phyloP scores from a whole-genome alignment of 2,113 vertebrate species.

The Parus major region DNA sequence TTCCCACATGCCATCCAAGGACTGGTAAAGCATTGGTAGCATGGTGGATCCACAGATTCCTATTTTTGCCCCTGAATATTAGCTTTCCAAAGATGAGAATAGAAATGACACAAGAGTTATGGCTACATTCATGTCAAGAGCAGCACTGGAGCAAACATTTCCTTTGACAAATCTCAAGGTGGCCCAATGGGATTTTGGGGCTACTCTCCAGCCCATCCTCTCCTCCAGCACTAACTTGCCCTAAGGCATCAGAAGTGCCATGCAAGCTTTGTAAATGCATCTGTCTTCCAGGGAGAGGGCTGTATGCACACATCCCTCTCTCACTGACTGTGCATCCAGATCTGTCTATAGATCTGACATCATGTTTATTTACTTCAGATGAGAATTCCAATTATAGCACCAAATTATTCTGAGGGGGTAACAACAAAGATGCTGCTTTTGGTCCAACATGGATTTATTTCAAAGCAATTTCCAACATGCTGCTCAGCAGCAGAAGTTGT shows the following conservation, averaged over 20 bases:
- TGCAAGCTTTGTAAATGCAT: neutral
- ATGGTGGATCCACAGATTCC: neutral
- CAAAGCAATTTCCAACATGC: slow-evolving; percentile 27
- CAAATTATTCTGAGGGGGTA: slow-evolving; percentile 54
- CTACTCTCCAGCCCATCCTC: neutral
- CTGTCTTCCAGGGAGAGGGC: neutral
- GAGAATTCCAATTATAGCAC: slow-evolving; percentile 48
- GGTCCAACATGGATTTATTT: slow-evolving; percentile 52
- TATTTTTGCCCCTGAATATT: neutral
- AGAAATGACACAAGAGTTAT: neutral
- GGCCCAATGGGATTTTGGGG: neutral
- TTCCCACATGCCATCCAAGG: neutral
- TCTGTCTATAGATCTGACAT: neutral
- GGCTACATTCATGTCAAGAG: neutral
- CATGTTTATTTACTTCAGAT: slow-evolving; percentile 43
- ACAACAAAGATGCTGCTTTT: slow-evolving; percentile 58
- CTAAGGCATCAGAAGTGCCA: neutral
- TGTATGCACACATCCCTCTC: neutral
- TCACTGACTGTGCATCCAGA: neutral
- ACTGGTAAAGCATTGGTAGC: neutral
- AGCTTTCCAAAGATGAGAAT: neutral
- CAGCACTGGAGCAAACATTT: neutral
- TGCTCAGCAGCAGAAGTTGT: slow-evolving; percentile 58
- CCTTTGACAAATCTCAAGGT: neutral
- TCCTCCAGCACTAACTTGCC: neutral